Conservation (phyloP, 2,113 vertebrate species). For the Mixornis gularis region DNA sequence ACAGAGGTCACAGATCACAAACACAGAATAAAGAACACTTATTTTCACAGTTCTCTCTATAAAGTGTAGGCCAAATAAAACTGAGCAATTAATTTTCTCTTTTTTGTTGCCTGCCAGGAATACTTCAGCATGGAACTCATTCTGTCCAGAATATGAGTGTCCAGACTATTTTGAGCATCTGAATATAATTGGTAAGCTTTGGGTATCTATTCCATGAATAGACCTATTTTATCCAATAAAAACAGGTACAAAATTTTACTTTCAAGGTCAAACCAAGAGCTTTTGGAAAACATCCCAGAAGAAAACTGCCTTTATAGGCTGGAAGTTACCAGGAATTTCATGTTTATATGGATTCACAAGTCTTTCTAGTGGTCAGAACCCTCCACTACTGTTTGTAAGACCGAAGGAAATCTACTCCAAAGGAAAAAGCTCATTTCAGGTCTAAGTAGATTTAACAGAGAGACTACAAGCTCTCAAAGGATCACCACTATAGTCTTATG, state of each 20-base stretch:
- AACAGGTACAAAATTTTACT: background rate
- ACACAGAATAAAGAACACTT: background rate
- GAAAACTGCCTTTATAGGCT: background rate
- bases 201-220: background rate
- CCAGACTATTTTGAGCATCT: background rate
- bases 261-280: background rate
- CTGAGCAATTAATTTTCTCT: background rate
- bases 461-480: background rate
- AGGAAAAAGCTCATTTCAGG: background rate
- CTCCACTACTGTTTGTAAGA: background rate
- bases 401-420: background rate
- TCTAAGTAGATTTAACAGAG: background rate
- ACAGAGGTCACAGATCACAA: background rate
- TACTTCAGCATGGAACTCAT: background rate
- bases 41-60: background rate
- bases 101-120: background rate
- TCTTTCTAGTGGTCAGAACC: background rate
- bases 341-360: background rate
- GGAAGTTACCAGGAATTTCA: background rate
- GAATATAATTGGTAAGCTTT: background rate
- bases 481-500: background rate
- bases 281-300: background rate
- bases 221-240: background rate
- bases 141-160: background rate
- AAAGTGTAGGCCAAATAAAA: background rate